Base-by-base conservation (phyloP, 37 sponge, comb jelly and placozoan genomes). In the Cliona cf. orientalis region DNA sequence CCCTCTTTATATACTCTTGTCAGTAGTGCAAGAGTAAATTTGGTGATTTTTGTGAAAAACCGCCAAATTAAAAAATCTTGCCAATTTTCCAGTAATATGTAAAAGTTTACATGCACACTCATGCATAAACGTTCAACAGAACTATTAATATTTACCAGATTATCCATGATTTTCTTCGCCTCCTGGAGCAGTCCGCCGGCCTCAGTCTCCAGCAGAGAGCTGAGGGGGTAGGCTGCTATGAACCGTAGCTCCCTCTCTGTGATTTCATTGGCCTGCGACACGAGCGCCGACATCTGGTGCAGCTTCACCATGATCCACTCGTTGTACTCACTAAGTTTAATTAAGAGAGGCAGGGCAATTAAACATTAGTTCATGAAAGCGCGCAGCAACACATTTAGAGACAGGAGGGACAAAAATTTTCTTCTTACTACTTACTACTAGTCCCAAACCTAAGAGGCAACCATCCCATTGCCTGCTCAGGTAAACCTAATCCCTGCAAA, bases 261-360 rank as follows among this genome's bases (percentile, higher is more conserved):
- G 42, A 83, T 19, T 42, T 74, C 75, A 4, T 66, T 53, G 17
- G n/a, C 55, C 66, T 83, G 41, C 25, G 0, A n/a, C 40, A 74
- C 74, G 40, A 83, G 74, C 34, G 28, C n/a, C 25, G 23, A 32
- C 84, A 83, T 73, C 11, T 66, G 41, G 19, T 63, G 41, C 56
- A 83, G 57, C 57, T 65, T 39, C 12, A 56, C 44, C 81, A 69
- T 56, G 2, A 80, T 58, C 81, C 81, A 80, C 2, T 69, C 81
- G 57, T 80, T 58, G 60, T 80, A 69, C 69, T 80, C 81, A 9
- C 81, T 75, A 33, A 34, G 40, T 23, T 32, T 17, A 49, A 49
- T 17, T 49, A 17, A 17, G 55, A 49, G 14, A 17, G 17, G 55
- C 17, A 19, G 55, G 17, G 17, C 55, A 49, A 49, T 49, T n/a